phyloP scores from a whole-genome alignment of 2,797 vertebrate genomes.

The Strix occidentalis region DNA sequence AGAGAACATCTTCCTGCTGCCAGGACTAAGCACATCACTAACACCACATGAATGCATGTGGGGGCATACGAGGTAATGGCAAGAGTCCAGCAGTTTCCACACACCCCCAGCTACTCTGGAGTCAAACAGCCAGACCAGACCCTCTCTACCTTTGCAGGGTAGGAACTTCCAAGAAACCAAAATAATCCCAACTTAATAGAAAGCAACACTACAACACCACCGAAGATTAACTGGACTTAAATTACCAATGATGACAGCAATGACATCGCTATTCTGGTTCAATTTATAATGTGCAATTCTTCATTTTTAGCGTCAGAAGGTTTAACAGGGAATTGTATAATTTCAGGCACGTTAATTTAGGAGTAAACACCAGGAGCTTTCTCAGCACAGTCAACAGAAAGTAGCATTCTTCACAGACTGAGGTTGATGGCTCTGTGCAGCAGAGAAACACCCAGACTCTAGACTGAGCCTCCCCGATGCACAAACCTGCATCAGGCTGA shows the following conservation, averaged over 20 bases:
- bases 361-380: not conserved
- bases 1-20: not conserved
- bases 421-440: not conserved
- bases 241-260: not conserved
- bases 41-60: not conserved
- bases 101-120: not conserved
- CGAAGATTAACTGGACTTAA: not conserved
- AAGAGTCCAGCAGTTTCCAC: not conserved
- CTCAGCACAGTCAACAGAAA: not conserved
- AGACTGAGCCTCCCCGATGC: not conserved
- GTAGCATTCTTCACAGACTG: not conserved
- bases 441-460: not conserved
- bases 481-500: not conserved
- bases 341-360: accelerated
- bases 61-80: not conserved
- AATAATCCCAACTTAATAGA: not conserved
- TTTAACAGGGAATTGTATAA: not conserved
- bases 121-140: not conserved
- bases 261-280: not conserved
- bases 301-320: not conserved
- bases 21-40: not conserved
- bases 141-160: not conserved
- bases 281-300: accelerated
- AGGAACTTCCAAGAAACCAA: not conserved
- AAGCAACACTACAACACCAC: not conserved